Evolutionary conservation across 1,140 invertebrate species (phyloP).

Genomic region (Cardiocondyla obscurior): DNA sequence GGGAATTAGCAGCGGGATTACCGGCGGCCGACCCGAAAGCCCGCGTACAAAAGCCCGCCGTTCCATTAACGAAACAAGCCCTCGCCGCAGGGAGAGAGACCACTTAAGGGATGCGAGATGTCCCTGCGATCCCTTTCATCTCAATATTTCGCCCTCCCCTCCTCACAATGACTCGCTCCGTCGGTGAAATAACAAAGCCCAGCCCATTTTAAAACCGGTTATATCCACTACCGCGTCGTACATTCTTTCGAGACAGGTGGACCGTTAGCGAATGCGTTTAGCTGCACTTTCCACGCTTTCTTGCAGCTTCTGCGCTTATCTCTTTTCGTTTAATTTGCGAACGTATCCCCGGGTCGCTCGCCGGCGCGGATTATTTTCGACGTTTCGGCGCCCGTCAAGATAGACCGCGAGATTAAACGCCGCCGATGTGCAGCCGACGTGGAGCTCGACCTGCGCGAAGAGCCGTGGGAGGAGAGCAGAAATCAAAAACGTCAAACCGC

Average conservation of each 20-base stretch:
- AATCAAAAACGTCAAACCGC: slow-evolving; percentile 55
- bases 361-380: background rate
- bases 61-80: background rate
- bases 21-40: slow-evolving; percentile 9
- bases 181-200: slow-evolving; percentile 27
- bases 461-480: background rate
- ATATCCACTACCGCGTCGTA: background rate
- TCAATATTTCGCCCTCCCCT: background rate
- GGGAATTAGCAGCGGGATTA: background rate
- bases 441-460: background rate
- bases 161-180: background rate
- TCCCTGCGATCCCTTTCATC: background rate
- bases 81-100: no score
- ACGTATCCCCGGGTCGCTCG: background rate
- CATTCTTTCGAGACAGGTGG: slow-evolving; percentile 22
- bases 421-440: background rate
- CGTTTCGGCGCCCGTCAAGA: background rate
- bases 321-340: background rate
- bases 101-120: background rate
- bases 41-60: slow-evolving; percentile 4
- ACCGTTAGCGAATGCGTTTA: background rate
- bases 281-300: slow-evolving; percentile 13
- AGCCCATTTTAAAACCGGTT: slow-evolving; percentile 39
- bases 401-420: background rate
- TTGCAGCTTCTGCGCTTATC: background rate